Conservation (phyloP, 2,797 vertebrate genomes). For the Acestrorhynchus altus region DNA sequence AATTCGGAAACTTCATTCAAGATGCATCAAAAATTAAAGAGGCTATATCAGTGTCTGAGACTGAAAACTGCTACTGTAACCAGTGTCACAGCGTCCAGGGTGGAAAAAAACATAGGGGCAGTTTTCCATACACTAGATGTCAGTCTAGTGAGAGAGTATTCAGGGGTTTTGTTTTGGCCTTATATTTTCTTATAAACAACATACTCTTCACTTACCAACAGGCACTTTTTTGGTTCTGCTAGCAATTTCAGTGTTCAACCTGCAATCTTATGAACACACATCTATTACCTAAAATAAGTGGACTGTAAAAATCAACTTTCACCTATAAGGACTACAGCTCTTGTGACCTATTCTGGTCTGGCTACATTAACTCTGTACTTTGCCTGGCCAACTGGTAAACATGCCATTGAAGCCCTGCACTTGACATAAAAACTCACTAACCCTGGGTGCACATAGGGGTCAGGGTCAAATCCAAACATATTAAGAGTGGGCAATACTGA, state of each 20-base stretch:
- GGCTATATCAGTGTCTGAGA: constrained; percentile 41
- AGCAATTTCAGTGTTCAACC: background rate
- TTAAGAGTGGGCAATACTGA: constrained; percentile 26
- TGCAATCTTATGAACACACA: background rate
- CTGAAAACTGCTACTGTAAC: constrained; percentile 18
- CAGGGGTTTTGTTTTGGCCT: background rate
- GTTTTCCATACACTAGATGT: background rate
- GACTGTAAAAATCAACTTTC: background rate
- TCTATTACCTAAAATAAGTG: background rate
- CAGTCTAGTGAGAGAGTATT: background rate
- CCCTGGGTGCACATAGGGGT: background rate
- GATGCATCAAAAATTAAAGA: constrained; percentile 69
- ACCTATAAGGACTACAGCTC: background rate
- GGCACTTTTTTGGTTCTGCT: background rate
- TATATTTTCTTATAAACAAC: background rate
- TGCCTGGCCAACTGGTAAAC: constrained; percentile 17
- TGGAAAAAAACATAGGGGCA: background rate
- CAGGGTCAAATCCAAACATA: constrained; percentile 7
- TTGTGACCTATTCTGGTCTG: background rate
- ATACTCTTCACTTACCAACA: background rate
- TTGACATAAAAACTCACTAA: constrained; percentile 17
- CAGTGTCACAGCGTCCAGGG: constrained; percentile 4
- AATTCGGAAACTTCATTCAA: constrained; percentile 58
- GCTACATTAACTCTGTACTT: constrained; percentile 10
- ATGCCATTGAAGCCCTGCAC: constrained; percentile 9